Percentiles rank a stretch among this genome's conserved stretches.
Conservation (phyloP, 2,797 vertebrate species). For the Bothrops alternatus region DNA sequence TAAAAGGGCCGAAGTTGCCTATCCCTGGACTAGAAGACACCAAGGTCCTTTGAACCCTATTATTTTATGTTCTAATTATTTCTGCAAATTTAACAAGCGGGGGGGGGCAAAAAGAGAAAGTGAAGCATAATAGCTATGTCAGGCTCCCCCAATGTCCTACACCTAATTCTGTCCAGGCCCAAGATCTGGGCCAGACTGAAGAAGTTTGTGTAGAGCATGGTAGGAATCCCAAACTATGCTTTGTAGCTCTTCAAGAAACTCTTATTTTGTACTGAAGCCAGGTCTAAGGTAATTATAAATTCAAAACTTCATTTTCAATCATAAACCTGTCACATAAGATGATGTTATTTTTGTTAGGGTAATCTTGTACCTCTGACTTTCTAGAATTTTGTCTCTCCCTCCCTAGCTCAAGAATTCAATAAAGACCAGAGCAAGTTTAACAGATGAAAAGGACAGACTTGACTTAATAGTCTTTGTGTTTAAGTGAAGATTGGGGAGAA, state of each 20-base stretch:
- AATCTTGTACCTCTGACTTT: background rate
- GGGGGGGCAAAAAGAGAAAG: too few species aligned
- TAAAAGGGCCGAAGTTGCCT: too few species aligned
- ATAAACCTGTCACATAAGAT: background rate
- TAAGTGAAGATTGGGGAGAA: background rate
- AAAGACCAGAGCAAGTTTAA: conserved; percentile 48
- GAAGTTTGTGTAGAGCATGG: background rate
- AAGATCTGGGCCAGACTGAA: background rate
- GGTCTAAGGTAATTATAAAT: background rate
- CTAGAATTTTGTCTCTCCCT: background rate
- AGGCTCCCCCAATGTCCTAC: too few species aligned
- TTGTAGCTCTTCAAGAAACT: background rate
- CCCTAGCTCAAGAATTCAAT: background rate
- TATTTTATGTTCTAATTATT: too few species aligned
- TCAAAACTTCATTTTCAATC: background rate
- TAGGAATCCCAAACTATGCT: background rate
- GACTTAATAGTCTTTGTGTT: conserved; percentile 13
- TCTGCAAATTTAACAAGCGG: too few species aligned
- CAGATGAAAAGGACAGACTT: background rate
- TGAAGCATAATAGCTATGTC: too few species aligned
- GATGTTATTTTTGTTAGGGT: background rate
- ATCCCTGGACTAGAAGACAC: too few species aligned
- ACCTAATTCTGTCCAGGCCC: background rate
- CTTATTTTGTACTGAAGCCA: background rate
- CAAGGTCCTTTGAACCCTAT: too few species aligned